Conservation (phyloP, 2,797 vertebrate genomes). For the Tinamus major region DNA sequence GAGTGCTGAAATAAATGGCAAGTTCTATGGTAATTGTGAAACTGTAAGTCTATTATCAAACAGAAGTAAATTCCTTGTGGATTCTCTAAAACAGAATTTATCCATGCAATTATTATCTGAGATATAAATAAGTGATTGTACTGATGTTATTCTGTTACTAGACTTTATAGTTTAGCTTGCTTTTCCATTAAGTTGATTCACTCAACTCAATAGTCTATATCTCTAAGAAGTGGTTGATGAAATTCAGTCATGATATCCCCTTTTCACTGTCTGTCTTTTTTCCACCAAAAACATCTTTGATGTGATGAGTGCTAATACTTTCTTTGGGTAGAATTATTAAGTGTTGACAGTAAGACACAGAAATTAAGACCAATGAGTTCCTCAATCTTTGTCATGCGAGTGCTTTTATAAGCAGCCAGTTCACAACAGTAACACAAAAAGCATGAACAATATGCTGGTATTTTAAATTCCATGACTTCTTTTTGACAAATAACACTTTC, state of each 20-base stretch:
- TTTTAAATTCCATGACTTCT: background rate
- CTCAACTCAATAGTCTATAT: background rate
- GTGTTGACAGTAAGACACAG: conserved; percentile 53
- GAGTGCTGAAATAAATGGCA: background rate
- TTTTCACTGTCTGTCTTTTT: background rate
- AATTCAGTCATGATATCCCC: background rate
- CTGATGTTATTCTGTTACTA: background rate
- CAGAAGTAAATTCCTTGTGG: background rate
- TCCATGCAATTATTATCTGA: background rate
- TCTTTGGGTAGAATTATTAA: conserved; percentile 67
- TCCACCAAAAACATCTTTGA: background rate
- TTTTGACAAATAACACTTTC: background rate
- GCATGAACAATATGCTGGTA: background rate
- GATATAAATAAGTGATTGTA: background rate
- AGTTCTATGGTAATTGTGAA: background rate
- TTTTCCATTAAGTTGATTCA: background rate
- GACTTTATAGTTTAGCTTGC: background rate
- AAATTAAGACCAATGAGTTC: conserved; percentile 66
- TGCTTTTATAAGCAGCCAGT: conserved; percentile 77
- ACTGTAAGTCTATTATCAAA: background rate
- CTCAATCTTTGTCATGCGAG: conserved; percentile 63
- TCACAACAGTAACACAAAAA: conserved; percentile 77
- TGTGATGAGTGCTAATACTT: conserved; percentile 25
- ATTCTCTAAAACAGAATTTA: background rate
- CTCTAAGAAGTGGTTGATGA: conserved; percentile 7